A percentile compares a stretch with the other conserved stretches of the same genome.
Evolutionary conservation across 2,888 invertebrate genomes (phyloP).

Genomic region (Scaeva pyrastri): DNA sequence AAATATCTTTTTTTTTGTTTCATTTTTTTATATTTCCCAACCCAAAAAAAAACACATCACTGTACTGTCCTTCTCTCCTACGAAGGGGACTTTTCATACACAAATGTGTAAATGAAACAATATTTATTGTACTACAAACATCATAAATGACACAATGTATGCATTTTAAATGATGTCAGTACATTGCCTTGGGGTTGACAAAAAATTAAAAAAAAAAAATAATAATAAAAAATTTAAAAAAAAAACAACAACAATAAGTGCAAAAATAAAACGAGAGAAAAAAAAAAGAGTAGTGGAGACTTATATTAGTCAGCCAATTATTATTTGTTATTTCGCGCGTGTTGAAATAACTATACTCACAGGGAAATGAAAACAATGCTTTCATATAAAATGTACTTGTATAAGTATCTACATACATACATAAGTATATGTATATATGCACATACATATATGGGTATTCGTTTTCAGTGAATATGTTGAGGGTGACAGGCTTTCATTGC

Average conservation of each 20-base stretch:
- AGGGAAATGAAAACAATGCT: slow-evolving; percentile 60
- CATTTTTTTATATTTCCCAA: background rate
- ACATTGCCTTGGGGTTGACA: slow-evolving; percentile 68
- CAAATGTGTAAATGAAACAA: background rate
- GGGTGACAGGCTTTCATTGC: slow-evolving; percentile 70
- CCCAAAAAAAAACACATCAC: background rate
- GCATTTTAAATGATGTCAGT: slow-evolving; percentile 70
- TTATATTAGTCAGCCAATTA: slow-evolving; percentile 74
- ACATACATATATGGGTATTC: too few relatives aligned
- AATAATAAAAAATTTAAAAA: slow-evolving; percentile 32
- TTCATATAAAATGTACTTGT: slow-evolving; percentile 13
- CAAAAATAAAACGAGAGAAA: slow-evolving; percentile 29
- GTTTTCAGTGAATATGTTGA: slow-evolving; percentile 58
- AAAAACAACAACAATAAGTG: slow-evolving; percentile 61
- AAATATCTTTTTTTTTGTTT: background rate
- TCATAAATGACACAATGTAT: slow-evolving; percentile 66
- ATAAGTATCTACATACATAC: background rate
- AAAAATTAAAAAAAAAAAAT: slow-evolving; percentile 28
- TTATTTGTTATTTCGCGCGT: slow-evolving; percentile 73
- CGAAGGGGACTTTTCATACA: background rate
- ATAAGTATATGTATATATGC: background rate
- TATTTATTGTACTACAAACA: slow-evolving; percentile 51
- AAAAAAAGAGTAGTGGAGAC: slow-evolving; percentile 47
- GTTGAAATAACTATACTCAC: slow-evolving; percentile 66
- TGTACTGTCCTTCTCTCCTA: background rate